These are phyloP conservation scores for Oreamnos americanus DNA, from an alignment of 2,113 vertebrate species.

Conservation along the genomic window DNA sequence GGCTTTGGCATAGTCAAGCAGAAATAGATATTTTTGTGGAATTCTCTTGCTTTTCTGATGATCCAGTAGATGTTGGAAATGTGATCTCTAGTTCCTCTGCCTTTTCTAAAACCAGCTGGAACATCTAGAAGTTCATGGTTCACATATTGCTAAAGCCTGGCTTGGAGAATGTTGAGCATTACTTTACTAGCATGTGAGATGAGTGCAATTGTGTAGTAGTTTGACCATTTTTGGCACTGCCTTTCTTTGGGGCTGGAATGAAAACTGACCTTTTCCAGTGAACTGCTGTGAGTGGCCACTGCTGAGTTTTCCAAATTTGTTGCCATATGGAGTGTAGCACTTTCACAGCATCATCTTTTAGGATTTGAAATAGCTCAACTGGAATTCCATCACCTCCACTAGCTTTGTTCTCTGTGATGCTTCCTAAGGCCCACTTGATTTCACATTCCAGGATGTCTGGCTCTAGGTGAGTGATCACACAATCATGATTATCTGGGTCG, in stretches of 20 bases:
- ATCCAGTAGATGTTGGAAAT: accelerated
- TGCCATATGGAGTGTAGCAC: neutral
- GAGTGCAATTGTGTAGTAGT: neutral
- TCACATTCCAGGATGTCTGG: neutral
- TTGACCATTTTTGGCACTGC: neutral
- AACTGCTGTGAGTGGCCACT: neutral
- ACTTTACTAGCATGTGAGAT: neutral
- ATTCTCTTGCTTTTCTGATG: neutral
- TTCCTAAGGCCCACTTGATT: neutral
- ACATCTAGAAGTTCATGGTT: neutral
- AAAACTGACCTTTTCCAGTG: neutral
- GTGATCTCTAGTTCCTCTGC: neutral
- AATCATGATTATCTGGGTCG: neutral
- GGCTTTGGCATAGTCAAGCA: neutral
- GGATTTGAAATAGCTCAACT: neutral
- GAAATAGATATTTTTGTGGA: neutral
- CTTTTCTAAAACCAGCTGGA: neutral
- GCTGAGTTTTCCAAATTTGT: neutral
- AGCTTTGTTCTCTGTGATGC: neutral
- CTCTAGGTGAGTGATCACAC: neutral
- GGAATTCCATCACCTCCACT: neutral
- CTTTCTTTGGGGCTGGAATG: neutral
- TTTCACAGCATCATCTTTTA: neutral
- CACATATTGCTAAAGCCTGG: neutral
- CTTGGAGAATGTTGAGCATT: neutral